These are phyloP conservation scores for Onychomys leucogaster DNA, from an alignment of 2,797 vertebrate species.

Conservation along the genomic window DNA sequence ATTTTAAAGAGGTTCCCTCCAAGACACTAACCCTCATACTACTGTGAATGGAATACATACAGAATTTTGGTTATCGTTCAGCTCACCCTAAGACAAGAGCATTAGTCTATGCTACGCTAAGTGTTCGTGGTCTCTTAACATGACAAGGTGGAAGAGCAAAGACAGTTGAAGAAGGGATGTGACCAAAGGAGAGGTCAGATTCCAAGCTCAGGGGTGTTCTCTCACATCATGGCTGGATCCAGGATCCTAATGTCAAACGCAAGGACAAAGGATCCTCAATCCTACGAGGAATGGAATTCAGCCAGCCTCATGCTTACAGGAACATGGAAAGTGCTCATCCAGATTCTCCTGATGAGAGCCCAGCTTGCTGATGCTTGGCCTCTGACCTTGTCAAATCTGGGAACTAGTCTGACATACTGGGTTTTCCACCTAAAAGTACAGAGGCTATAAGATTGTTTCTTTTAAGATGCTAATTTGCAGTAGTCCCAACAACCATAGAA, in stretches of 20 bases:
- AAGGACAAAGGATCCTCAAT: not conserved
- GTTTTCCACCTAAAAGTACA: not conserved
- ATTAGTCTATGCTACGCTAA: not conserved
- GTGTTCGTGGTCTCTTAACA: not conserved
- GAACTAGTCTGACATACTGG: not conserved
- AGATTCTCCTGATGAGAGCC: not conserved
- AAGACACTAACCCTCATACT: not conserved
- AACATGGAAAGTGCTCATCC: not conserved
- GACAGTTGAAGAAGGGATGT: not conserved
- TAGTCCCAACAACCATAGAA: not conserved
- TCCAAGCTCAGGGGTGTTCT: not conserved
- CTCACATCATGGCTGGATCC: not conserved
- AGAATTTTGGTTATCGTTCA: not conserved
- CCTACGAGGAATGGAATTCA: not conserved
- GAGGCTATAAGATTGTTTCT: not conserved
- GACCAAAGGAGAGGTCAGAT: not conserved
- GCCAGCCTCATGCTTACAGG: not conserved
- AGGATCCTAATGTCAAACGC: not conserved
- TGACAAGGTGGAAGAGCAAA: not conserved
- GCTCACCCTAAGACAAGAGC: not conserved
- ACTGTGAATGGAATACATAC: not conserved
- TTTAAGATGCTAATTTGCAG: slow-evolving; percentile 11
- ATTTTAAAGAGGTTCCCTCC: not conserved
- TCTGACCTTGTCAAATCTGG: not conserved
- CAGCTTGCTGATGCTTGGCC: not conserved